Conservation (phyloP, 2,113 vertebrate species). For the Ramphastos sulfuratus region DNA sequence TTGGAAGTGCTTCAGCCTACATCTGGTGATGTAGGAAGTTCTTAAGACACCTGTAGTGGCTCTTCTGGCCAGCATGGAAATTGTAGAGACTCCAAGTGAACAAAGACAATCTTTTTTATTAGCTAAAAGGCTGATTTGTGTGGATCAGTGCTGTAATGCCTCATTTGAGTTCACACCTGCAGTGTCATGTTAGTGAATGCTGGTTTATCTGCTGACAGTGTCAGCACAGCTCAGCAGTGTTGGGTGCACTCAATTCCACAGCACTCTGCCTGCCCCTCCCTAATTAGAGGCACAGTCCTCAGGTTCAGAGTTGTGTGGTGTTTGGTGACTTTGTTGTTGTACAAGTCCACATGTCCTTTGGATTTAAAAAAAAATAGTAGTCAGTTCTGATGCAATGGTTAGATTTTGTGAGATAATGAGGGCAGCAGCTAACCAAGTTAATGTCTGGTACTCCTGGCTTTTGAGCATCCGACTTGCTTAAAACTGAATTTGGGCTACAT, state of each 20-base stretch:
- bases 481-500: background rate
- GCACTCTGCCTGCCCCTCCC: background rate
- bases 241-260: background rate
- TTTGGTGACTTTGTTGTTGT: background rate
- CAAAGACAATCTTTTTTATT: too few species aligned
- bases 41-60: background rate
- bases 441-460: background rate
- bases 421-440: background rate
- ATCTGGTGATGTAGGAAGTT: background rate
- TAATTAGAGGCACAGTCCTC: background rate
- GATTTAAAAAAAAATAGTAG: background rate
- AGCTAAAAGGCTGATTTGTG: background rate
- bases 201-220: background rate
- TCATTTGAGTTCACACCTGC: background rate
- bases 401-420: background rate
- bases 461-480: background rate
- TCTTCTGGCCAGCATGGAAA: background rate
- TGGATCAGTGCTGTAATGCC: background rate
- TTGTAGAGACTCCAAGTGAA: too few species aligned
- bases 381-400: background rate
- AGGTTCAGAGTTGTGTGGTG: accelerated
- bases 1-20: background rate
- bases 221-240: background rate
- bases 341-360: background rate
- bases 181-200: background rate